Evolutionary conservation across 2,888 invertebrate species (phyloP).

Genomic region (Eupithecia exiguata): DNA sequence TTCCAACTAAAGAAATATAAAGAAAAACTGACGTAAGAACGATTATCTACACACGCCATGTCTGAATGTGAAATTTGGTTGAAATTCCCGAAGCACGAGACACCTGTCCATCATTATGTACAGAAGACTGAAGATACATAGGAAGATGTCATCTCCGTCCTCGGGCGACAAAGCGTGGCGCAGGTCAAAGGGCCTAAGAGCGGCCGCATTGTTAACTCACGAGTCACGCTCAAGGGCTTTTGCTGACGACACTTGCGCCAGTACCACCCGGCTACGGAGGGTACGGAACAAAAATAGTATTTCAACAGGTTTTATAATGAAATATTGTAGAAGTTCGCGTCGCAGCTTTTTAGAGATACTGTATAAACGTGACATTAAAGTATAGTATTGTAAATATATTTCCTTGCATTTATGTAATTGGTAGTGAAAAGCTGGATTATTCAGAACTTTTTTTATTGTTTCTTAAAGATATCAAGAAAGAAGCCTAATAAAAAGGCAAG

Average conservation of each 20-base stretch:
- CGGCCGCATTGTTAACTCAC: constrained; percentile 78
- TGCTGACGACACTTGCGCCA: constrained; percentile 71
- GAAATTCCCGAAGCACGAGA: constrained; percentile 1
- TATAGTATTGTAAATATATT: not conserved
- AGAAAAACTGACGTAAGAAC: not conserved
- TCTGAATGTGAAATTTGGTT: not conserved
- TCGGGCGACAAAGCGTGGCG: constrained; percentile 74
- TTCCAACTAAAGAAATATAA: not conserved
- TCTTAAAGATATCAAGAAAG: not conserved
- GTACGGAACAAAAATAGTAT: constrained; percentile 54
- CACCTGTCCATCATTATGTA: constrained; percentile 30
- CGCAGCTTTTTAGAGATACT: constrained; percentile 26
- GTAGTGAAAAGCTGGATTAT: not conserved
- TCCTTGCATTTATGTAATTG: not conserved
- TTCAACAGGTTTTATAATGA: constrained; percentile 53
- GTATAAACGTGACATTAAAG: constrained; percentile 9
- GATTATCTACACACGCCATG: not conserved
- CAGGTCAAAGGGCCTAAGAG: constrained; percentile 77
- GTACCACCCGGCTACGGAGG: constrained; percentile 44
- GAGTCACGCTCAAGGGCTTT: constrained; percentile 76
- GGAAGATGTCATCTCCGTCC: constrained; percentile 71
- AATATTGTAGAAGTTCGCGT: constrained; percentile 40
- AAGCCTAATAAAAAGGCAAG: not conserved
- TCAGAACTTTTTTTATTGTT: not conserved
- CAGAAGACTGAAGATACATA: constrained; percentile 45